Percentiles rank a stretch among this genome's conserved stretches.
Evolutionary conservation across 1,140 invertebrate genomes (phyloP).

Genomic region (Araneus ventricosus): DNA sequence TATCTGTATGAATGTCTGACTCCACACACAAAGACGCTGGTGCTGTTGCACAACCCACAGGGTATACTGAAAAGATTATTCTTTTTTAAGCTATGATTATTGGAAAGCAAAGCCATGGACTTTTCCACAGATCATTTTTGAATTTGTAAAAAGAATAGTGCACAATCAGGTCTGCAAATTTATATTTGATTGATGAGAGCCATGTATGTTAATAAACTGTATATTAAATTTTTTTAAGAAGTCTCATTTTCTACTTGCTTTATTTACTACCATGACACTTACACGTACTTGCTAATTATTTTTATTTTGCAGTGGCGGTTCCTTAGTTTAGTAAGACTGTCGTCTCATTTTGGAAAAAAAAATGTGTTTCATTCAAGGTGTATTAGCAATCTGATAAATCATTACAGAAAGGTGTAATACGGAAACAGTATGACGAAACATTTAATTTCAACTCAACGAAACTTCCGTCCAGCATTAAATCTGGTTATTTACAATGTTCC

Average conservation of each 20-base stretch:
- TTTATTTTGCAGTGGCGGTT: no score
- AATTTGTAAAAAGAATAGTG: slow-evolving; percentile 75
- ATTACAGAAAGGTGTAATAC: no score
- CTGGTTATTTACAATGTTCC: no score
- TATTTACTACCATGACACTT: no score
- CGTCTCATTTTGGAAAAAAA: no score
- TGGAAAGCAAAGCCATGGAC: slow-evolving; percentile 63
- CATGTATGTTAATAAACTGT: slow-evolving; percentile 76
- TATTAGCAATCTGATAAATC: no score
- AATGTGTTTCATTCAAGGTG: no score
- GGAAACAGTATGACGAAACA: no score
- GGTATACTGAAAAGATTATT: slow-evolving; percentile 72
- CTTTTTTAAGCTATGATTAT: slow-evolving; percentile 74
- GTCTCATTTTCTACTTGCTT: slow-evolving; percentile 35
- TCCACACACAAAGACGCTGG: slow-evolving; percentile 66
- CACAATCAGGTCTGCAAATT: slow-evolving; percentile 76
- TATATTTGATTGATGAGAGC: slow-evolving; percentile 73
- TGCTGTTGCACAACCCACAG: slow-evolving; percentile 75
- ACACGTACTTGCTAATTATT: no score
- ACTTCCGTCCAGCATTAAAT: no score
- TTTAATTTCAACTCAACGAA: no score
- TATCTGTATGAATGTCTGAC: slow-evolving; percentile 56
- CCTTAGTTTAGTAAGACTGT: no score
- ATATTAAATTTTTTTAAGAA: slow-evolving; percentile 75
- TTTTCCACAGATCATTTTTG: slow-evolving; percentile 72